A percentile compares a stretch with the other conserved stretches of the same genome.
These are phyloP conservation scores for Drosophila suboccidentalis DNA, from an alignment of 2,888 invertebrate species.

Conservation along the genomic window DNA sequence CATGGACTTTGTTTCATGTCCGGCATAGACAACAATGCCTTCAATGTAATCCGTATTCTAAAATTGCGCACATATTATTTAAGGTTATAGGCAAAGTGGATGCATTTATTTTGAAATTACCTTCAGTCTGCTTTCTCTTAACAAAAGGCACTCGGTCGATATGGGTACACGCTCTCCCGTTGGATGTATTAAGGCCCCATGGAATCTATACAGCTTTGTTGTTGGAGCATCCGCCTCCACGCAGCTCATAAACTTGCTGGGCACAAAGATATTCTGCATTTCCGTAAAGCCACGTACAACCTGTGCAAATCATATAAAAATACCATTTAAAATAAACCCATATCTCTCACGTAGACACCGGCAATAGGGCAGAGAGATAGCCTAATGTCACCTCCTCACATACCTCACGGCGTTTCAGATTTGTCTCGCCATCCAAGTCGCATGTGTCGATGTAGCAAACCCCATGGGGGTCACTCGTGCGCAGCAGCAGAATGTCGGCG, in stretches of 20 bases:
- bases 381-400: conserved; percentile 29
- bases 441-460: conserved; percentile 98
- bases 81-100: background rate
- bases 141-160: conserved; percentile 94
- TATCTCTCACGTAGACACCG: conserved; percentile 39
- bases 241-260: conserved; percentile 92
- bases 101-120: conserved; percentile 53
- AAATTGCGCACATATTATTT: conserved; percentile 4
- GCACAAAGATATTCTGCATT: conserved; percentile 91
- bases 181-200: conserved; percentile 94
- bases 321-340: conserved; percentile 10
- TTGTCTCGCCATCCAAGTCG: conserved; percentile 98
- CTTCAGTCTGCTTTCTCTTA: conserved; percentile 96
- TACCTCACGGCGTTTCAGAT: conserved; percentile 96
- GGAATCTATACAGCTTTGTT: conserved; percentile 97
- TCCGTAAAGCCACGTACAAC: conserved; percentile 85
- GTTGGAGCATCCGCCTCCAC: conserved; percentile 98
- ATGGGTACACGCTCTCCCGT: conserved; percentile 92
- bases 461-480: conserved; percentile 95
- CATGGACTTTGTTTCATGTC: conserved; percentile 99
- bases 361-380: conserved; percentile 5
- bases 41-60: conserved; percentile 97
- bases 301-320: conserved; percentile 54
- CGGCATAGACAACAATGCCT: conserved; percentile 98
- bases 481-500: conserved; percentile 96